These are phyloP conservation scores for Cyclura pinguis DNA, from an alignment of 2,797 vertebrate species.

Conservation along the genomic window DNA sequence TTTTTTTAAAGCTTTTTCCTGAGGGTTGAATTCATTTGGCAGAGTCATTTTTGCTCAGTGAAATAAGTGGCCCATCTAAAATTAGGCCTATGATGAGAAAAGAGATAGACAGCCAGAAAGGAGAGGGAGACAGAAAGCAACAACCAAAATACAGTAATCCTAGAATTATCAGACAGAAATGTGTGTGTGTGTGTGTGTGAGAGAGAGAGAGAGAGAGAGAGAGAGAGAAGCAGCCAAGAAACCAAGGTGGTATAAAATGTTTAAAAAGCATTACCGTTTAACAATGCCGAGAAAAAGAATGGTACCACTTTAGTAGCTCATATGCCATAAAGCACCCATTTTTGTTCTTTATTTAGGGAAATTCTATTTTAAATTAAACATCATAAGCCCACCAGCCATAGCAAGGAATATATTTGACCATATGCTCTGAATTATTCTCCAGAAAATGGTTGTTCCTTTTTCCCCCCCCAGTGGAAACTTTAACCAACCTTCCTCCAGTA, in stretches of 20 bases:
- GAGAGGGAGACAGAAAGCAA: not conserved
- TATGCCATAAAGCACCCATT: slow-evolving; percentile 75
- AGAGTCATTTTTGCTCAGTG: not conserved
- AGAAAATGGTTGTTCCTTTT: slow-evolving; percentile 62
- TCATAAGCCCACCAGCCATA: slow-evolving; percentile 83
- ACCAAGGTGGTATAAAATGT: slow-evolving; percentile 72
- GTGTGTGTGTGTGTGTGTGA: not conserved
- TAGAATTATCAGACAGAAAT: slow-evolving; percentile 9
- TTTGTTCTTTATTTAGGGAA: slow-evolving; percentile 84
- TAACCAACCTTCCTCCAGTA: slow-evolving; percentile 54
- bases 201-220: no score
- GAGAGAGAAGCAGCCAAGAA: slow-evolving; percentile 61
- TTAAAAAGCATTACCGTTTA: slow-evolving; percentile 75
- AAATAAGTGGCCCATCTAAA: not conserved
- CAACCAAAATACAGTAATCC: slow-evolving; percentile 23
- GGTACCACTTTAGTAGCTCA: slow-evolving; percentile 76
- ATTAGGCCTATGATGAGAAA: slow-evolving; percentile 1
- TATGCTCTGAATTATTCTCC: slow-evolving; percentile 80
- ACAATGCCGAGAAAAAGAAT: slow-evolving; percentile 77
- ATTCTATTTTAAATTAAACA: slow-evolving; percentile 85
- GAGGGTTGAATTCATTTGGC: not conserved
- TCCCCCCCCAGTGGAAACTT: slow-evolving; percentile 26
- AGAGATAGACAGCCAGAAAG: not conserved
- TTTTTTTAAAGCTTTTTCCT: not conserved
- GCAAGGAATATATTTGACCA: slow-evolving; percentile 79